These are phyloP conservation scores for Aphidius gifuensis DNA, from an alignment of 1,140 invertebrate species.

Conservation along the genomic window DNA sequence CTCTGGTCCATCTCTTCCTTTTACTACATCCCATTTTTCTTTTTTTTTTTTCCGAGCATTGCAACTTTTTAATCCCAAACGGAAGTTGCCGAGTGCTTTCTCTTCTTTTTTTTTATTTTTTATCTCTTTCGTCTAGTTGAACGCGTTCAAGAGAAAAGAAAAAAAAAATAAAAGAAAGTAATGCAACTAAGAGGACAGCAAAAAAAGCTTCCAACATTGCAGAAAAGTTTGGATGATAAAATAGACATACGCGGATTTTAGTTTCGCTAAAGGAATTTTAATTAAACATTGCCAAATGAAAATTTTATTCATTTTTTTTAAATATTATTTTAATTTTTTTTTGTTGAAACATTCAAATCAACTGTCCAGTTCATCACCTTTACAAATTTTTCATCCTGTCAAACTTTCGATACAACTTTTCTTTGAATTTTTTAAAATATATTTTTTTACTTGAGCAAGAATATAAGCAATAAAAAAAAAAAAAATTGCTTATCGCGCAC, in stretches of 20 bases:
- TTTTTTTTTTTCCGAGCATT: neutral
- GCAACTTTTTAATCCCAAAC: conserved; percentile 18
- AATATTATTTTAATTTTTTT: too few relatives aligned
- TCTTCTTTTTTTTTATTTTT: neutral
- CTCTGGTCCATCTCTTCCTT: neutral
- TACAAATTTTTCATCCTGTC: too few relatives aligned
- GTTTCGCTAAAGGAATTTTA: conserved; percentile 22
- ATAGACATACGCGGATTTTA: conserved; percentile 8
- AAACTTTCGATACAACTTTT: too few relatives aligned
- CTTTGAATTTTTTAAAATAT: too few relatives aligned
- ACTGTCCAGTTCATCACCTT: too few relatives aligned
- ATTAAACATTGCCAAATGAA: conserved; percentile 22
- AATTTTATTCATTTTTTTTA: too few relatives aligned
- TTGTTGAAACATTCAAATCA: too few relatives aligned
- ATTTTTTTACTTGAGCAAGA: too few relatives aligned
- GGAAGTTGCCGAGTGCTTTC: conserved; percentile 2
- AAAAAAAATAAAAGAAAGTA: neutral
- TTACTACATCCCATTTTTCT: too few relatives aligned
- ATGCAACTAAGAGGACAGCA: neutral
- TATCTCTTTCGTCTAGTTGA: neutral
- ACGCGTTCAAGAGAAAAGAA: conserved; percentile 3
- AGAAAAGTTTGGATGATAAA: too few relatives aligned
- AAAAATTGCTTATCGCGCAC: too few relatives aligned
- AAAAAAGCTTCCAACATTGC: conserved; percentile 8
- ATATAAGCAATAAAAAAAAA: too few relatives aligned